A percentile compares a stretch with the other conserved stretches of the same genome.
Evolutionary conservation across 2,888 invertebrate genomes (phyloP).

Genomic region (Kryphioiulus occultus): DNA sequence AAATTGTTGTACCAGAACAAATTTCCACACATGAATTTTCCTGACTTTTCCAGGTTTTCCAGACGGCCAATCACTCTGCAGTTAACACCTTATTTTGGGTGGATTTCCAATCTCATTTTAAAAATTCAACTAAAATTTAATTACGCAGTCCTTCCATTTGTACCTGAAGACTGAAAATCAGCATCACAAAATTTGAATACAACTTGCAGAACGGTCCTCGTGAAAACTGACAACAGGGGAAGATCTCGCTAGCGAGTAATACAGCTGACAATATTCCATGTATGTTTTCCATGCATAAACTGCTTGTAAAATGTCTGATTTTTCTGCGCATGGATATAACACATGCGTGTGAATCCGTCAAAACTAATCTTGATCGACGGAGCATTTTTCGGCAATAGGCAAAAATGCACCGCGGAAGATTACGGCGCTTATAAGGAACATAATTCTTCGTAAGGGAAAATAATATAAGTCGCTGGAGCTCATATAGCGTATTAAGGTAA

Average conservation of each 20-base stretch:
- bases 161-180: too few relatives aligned
- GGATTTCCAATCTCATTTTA: too few relatives aligned
- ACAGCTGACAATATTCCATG: neutral
- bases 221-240: neutral
- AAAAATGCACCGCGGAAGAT: neutral
- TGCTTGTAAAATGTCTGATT: constrained; percentile 1
- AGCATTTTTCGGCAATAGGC: neutral
- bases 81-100: too few relatives aligned
- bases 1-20: too few relatives aligned
- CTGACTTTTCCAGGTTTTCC: too few relatives aligned
- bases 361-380: constrained; percentile 35
- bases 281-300: neutral
- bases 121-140: neutral
- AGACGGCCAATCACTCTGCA: too few relatives aligned
- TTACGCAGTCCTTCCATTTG: neutral
- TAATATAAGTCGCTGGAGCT: neutral
- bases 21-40: too few relatives aligned
- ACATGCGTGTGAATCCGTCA: neutral
- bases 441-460: neutral
- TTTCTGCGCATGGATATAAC: neutral
- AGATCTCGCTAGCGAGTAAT: neutral
- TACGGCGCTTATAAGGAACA: constrained; percentile 20
- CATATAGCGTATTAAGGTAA: neutral
- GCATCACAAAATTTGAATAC: too few relatives aligned
- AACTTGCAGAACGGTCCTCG: neutral